A percentile compares a stretch with the other conserved stretches of the same genome.
Evolutionary conservation across 2,113 vertebrate species (phyloP).

Genomic region (Eira barbara): DNA sequence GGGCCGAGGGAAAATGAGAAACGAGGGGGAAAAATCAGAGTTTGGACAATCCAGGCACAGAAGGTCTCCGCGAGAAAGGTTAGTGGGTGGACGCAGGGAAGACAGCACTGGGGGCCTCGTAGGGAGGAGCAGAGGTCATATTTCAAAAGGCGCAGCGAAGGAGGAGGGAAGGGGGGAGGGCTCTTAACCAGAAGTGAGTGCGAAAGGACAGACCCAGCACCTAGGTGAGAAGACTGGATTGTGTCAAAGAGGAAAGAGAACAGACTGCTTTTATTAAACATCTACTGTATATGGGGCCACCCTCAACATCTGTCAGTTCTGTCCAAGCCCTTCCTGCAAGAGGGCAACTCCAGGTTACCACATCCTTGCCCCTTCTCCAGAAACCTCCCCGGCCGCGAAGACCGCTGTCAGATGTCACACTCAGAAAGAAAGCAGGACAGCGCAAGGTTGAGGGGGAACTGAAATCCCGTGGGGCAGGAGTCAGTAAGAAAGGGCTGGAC

Average conservation of each 20-base stretch:
- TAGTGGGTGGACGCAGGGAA: not conserved
- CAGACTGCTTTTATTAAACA: rapidly evolving
- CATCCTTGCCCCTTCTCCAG: not conserved
- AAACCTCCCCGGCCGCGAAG: not conserved
- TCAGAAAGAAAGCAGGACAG: not conserved
- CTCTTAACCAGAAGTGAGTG: not conserved
- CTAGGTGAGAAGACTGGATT: not conserved
- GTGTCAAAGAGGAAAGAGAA: not conserved
- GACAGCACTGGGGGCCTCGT: not conserved
- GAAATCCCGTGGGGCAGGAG: not conserved
- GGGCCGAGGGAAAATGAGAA: not conserved
- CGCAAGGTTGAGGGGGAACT: not conserved
- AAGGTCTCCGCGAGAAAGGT: not conserved
- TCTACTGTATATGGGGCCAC: rapidly evolving
- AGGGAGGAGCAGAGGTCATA: not conserved
- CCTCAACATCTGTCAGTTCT: not conserved
- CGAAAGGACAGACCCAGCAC: not conserved
- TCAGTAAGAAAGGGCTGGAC: not conserved
- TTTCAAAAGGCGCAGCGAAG: not conserved
- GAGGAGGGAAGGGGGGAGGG: too few species aligned
- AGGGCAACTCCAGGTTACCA: too few species aligned
- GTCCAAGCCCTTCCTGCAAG: not conserved
- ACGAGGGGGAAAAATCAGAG: not conserved
- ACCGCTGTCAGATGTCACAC: not conserved
- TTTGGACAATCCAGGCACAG: not conserved